These are phyloP conservation scores for Andrena flavipes DNA, from an alignment of 2,888 invertebrate genomes.

Conservation along the genomic window DNA sequence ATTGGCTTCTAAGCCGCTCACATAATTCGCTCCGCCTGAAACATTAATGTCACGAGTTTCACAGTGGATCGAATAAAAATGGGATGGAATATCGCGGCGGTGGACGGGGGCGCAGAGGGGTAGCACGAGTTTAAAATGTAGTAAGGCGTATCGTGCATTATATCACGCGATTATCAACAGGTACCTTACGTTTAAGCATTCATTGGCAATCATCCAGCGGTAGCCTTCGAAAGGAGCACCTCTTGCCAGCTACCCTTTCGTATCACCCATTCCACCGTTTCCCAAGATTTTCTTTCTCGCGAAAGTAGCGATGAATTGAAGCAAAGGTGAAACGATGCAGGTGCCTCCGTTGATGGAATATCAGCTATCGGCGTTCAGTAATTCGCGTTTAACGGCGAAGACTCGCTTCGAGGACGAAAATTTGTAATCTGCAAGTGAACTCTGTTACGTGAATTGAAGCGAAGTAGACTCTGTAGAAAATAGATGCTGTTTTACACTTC, in stretches of 20 bases:
- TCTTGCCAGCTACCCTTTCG: conserved; percentile 44
- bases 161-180: conserved; percentile 81
- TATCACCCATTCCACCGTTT: conserved; percentile 31
- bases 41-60: conserved; percentile 27
- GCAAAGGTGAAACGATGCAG: background rate
- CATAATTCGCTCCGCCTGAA: background rate
- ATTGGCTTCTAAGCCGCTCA: conserved; percentile 3
- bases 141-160: conserved; percentile 55
- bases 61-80: conserved; percentile 38
- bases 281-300: conserved; percentile 28
- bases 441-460: background rate
- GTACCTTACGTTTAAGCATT: conserved; percentile 80
- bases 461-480: background rate
- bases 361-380: background rate
- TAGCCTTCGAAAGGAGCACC: conserved; percentile 58
- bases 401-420: background rate
- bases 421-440: background rate
- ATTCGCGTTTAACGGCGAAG: background rate
- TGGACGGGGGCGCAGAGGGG: background rate
- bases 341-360: background rate
- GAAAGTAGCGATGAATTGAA: conserved; percentile 34
- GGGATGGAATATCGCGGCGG: conserved; percentile 3
- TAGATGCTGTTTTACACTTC: background rate
- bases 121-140: conserved; percentile 42
- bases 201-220: conserved; percentile 82